Evolutionary conservation across 2,113 vertebrate genomes (phyloP).

Genomic region (Lutjanus erythropterus): DNA sequence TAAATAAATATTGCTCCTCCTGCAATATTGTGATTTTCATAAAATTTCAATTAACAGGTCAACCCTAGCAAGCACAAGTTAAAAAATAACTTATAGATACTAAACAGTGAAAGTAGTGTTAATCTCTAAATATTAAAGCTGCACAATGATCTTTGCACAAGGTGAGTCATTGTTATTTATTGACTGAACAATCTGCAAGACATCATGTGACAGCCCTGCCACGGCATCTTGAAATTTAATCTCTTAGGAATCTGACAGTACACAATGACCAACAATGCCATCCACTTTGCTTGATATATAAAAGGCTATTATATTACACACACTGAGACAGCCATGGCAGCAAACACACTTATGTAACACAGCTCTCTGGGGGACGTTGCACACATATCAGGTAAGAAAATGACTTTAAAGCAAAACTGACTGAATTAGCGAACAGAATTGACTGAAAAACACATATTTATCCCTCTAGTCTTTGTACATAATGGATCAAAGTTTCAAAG

Average conservation of each 20-base stretch:
- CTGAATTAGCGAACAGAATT: neutral
- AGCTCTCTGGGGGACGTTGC: neutral
- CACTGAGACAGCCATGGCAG: constrained; percentile 28
- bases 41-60: too few relatives aligned
- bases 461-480: constrained; percentile 1
- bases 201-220: neutral
- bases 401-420: neutral
- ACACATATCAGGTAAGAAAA: constrained; percentile 20
- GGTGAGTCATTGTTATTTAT: neutral
- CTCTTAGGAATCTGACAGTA: constrained; percentile 6
- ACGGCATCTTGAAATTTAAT: constrained; percentile 45
- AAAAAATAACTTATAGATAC: neutral
- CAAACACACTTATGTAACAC: constrained; percentile 3
- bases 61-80: neutral
- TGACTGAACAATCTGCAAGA: neutral
- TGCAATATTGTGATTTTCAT: too few relatives aligned
- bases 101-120: neutral
- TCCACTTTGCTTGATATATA: constrained; percentile 31
- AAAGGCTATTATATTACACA: constrained; percentile 49
- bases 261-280: constrained; percentile 20
- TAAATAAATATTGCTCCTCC: too few relatives aligned
- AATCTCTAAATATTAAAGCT: too few relatives aligned
- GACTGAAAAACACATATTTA: neutral
- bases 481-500: constrained; percentile 65
- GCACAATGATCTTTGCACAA: neutral